phyloP scores from a whole-genome alignment of 2,113 vertebrate species.

The Mesocricetus auratus region DNA sequence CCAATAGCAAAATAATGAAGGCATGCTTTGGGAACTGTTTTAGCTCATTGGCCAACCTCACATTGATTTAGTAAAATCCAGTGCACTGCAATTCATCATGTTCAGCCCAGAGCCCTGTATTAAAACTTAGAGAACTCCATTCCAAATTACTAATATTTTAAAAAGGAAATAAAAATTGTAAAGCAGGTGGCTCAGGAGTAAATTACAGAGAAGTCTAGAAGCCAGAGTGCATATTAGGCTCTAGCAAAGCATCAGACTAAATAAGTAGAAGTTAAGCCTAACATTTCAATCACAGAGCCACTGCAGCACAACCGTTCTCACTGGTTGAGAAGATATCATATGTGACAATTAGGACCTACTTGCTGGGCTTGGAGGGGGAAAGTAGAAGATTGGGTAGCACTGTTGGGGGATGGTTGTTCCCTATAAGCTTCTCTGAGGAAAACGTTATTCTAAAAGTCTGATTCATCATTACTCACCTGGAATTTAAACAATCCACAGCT shows the following conservation, averaged over 20 bases:
- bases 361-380: not conserved
- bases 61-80: constrained; percentile 24
- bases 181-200: constrained; percentile 16
- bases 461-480: not conserved
- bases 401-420: not conserved
- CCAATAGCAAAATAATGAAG: constrained; percentile 65
- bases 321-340: not conserved
- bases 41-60: constrained; percentile 43
- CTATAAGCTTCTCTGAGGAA: not conserved
- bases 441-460: not conserved
- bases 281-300: not conserved
- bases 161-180: constrained; percentile 42
- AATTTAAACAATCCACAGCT: not conserved
- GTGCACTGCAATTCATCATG: constrained; percentile 25
- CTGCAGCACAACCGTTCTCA: not conserved
- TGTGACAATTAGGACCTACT: not conserved
- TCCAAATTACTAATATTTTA: constrained; percentile 52
- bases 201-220: constrained; percentile 21
- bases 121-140: constrained; percentile 14
- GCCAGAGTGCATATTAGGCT: not conserved
- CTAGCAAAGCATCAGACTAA: not conserved
- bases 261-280: not conserved
- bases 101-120: not conserved
- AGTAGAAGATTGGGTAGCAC: not conserved
- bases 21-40: constrained; percentile 11